Evolutionary conservation across 2,888 invertebrate species (phyloP).

Genomic region (Palloptera scutellata): DNA sequence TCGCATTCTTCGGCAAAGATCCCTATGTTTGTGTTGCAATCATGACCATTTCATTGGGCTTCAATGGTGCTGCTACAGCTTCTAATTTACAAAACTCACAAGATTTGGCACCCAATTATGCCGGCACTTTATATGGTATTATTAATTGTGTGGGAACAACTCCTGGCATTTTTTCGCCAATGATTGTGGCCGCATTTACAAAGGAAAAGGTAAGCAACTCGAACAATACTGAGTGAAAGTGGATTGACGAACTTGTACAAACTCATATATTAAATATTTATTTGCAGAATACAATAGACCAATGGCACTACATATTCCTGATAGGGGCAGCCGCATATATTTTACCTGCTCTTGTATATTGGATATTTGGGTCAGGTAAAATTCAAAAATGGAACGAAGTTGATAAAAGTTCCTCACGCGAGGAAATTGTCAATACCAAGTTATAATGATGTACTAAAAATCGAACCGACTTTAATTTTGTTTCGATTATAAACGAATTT

Average conservation of each 20-base stretch:
- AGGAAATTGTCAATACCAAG: conserved; percentile 56
- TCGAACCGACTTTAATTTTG: no score
- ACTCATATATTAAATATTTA: conserved; percentile 1
- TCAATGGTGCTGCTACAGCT: conserved; percentile 71
- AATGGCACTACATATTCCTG: conserved; percentile 79
- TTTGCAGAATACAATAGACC: conserved; percentile 74
- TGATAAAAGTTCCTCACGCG: conserved; percentile 54
- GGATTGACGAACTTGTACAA: not conserved
- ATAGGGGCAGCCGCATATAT: conserved; percentile 77
- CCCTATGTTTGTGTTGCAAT: conserved; percentile 71
- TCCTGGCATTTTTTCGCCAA: conserved; percentile 76
- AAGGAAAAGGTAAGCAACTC: conserved; percentile 45
- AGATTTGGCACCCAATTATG: conserved; percentile 78
- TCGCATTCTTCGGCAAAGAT: conserved; percentile 72
- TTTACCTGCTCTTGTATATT: conserved; percentile 74
- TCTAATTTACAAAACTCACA: conserved; percentile 72
- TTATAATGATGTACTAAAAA: conserved; percentile 43
- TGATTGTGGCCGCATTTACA: conserved; percentile 69
- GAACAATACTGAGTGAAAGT: not conserved
- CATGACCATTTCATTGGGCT: conserved; percentile 75
- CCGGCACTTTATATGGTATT: conserved; percentile 76
- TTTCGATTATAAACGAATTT: no score
- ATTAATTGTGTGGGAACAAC: conserved; percentile 77
- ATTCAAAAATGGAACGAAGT: conserved; percentile 75
- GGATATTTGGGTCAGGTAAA: conserved; percentile 75